Evolutionary conservation across 2,797 vertebrate species (phyloP).

Genomic region (Emydoidea blandingii): DNA sequence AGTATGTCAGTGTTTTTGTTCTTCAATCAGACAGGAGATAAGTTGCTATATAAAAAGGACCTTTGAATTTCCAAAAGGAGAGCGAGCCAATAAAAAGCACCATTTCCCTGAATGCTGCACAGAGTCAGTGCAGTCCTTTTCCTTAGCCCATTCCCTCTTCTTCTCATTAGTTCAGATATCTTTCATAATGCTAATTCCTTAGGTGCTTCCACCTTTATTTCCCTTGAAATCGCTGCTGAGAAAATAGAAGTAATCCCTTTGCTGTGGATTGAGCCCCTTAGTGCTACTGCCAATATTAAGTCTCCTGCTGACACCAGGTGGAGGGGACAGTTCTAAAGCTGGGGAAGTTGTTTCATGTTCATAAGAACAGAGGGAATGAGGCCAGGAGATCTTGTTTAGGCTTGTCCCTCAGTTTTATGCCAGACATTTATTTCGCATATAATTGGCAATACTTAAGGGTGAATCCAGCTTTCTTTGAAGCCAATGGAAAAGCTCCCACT

Average conservation of each 20-base stretch:
- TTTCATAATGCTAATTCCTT: conserved; percentile 39
- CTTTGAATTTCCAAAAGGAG: conserved; percentile 61
- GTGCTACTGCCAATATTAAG: background rate
- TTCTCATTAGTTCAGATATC: conserved; percentile 60
- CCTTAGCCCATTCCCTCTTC: conserved; percentile 7
- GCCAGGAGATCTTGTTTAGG: conserved; percentile 26
- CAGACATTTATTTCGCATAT: background rate
- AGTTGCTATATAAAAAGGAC: conserved; percentile 15
- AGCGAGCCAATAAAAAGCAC: conserved; percentile 54
- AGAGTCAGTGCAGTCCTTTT: conserved; percentile 12
- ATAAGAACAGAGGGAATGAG: conserved; percentile 24
- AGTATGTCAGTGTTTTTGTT: conserved; percentile 70
- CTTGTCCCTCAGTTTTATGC: background rate
- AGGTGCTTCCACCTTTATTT: conserved; percentile 55
- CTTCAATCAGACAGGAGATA: conserved; percentile 66
- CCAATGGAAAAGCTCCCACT: background rate
- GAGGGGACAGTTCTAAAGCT: conserved; percentile 42
- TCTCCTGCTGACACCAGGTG: background rate
- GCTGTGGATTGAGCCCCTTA: conserved; percentile 7
- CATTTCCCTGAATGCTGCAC: conserved; percentile 41
- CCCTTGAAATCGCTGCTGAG: conserved; percentile 56
- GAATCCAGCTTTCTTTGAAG: background rate
- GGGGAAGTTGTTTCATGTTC: background rate
- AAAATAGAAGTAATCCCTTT: conserved; percentile 41
- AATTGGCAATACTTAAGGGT: background rate